These are phyloP conservation scores for Urophycis tenuis DNA, from an alignment of 2,797 vertebrate genomes.

Conservation along the genomic window DNA sequence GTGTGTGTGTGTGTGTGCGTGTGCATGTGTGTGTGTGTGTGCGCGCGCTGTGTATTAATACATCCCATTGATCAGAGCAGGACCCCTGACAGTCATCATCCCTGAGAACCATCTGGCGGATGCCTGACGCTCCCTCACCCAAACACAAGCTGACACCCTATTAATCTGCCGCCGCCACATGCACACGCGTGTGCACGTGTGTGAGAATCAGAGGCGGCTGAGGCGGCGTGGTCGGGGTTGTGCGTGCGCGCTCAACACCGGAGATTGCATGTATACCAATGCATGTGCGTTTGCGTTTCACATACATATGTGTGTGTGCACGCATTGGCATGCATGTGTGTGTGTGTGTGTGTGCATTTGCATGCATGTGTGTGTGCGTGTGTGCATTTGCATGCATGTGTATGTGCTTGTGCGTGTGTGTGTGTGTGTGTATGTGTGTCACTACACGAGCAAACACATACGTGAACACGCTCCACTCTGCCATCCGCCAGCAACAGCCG, in stretches of 20 bases:
- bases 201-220: slow-evolving; percentile 15
- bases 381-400: slow-evolving; percentile 34
- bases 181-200: slow-evolving; percentile 44
- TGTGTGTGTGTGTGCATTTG: slow-evolving; percentile 30
- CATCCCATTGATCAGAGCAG: slow-evolving; percentile 99
- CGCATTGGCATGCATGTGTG: slow-evolving; percentile 22
- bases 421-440: slow-evolving; percentile 15
- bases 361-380: slow-evolving; percentile 33
- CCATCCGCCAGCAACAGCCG: slow-evolving; percentile 72
- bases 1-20: slow-evolving; percentile 22
- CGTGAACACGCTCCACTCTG: slow-evolving; percentile 55
- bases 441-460: slow-evolving; percentile 43
- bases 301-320: slow-evolving; percentile 20
- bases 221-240: slow-evolving; percentile 28
- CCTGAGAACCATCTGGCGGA: slow-evolving; percentile 99
- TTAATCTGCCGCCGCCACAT: slow-evolving; percentile 91
- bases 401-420: slow-evolving; percentile 21
- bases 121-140: slow-evolving; percentile 99
- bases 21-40: slow-evolving; percentile 19
- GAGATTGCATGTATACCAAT: slow-evolving; percentile 9
- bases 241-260: slow-evolving; percentile 48
- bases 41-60: slow-evolving; percentile 88
- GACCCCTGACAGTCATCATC: slow-evolving; percentile 99
- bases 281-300: slow-evolving; percentile 21
- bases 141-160: slow-evolving; percentile 99